Conservation (phyloP, 2,888 invertebrate species). For the Lithophane semibrunnea region DNA sequence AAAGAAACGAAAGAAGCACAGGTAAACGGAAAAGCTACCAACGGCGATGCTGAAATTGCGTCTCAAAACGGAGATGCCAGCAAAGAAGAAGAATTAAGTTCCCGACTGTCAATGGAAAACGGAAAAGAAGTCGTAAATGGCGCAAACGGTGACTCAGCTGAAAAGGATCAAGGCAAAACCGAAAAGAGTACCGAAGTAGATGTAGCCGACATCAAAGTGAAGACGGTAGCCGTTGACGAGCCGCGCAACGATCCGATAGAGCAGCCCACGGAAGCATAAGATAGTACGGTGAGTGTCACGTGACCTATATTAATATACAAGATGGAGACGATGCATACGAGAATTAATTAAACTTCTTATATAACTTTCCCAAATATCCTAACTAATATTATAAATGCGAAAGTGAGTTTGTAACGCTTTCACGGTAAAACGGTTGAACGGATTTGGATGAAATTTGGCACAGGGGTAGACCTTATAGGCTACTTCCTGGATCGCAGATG, state of each 20-base stretch:
- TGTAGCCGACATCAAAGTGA: conserved; percentile 89
- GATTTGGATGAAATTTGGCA: too few relatives aligned
- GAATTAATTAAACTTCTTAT: too few relatives aligned
- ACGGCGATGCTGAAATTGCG: conserved; percentile 75
- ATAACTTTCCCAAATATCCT: too few relatives aligned
- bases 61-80: conserved; percentile 81
- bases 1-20: conserved; percentile 77
- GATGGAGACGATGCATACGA: too few relatives aligned
- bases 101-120: conserved; percentile 82
- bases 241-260: conserved; percentile 85
- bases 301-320: conserved; percentile 2
- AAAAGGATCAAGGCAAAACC: conserved; percentile 80
- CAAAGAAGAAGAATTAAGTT: conserved; percentile 80
- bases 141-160: conserved; percentile 74
- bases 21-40: conserved; percentile 83
- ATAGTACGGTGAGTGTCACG: conserved; percentile 77
- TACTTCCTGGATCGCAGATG: too few relatives aligned
- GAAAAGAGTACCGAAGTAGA: conserved; percentile 80
- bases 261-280: conserved; percentile 89
- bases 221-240: conserved; percentile 89
- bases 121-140: conserved; percentile 78
- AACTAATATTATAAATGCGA: too few relatives aligned
- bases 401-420: too few relatives aligned
- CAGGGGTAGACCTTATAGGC: too few relatives aligned
- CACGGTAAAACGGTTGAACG: too few relatives aligned